Evolutionary conservation across 2,113 vertebrate genomes (phyloP).

Genomic region (Bubo scandiacus): DNA sequence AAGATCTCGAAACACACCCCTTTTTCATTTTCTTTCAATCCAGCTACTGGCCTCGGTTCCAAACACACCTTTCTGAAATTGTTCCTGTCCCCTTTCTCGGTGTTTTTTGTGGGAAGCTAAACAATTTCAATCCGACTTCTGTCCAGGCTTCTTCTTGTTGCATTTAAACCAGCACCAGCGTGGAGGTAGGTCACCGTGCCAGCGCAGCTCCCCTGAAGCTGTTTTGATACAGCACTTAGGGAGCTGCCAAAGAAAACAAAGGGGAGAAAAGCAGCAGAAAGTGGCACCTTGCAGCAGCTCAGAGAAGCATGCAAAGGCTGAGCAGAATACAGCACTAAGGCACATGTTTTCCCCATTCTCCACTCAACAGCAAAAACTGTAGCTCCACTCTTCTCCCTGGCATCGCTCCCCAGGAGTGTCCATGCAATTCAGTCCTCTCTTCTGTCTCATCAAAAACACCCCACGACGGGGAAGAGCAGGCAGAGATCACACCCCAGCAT

Average conservation of each 20-base stretch:
- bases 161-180: slow-evolving; percentile 21
- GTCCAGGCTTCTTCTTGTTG: slow-evolving; percentile 17
- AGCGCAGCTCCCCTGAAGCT: slow-evolving; percentile 31
- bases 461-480: neutral
- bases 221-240: slow-evolving; percentile 20
- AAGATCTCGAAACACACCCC: slow-evolving; percentile 81
- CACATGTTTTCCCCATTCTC: slow-evolving; percentile 43
- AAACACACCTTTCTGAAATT: neutral
- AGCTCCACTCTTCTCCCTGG: slow-evolving; percentile 35
- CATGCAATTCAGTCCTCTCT: neutral
- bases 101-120: neutral
- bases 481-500: neutral
- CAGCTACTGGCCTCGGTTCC: neutral
- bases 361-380: slow-evolving; percentile 35
- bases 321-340: neutral
- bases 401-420: slow-evolving; percentile 5
- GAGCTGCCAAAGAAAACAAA: slow-evolving; percentile 66
- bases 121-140: neutral
- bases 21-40: slow-evolving; percentile 83
- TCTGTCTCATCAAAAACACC: neutral
- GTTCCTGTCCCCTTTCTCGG: neutral
- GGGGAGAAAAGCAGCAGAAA: slow-evolving; percentile 44
- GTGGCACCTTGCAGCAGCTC: slow-evolving; percentile 60
- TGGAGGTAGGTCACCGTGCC: slow-evolving; percentile 35
- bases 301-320: slow-evolving; percentile 46